Base-by-base conservation (phyloP, 1,140 invertebrate genomes). In the Centruroides sculpturatus region DNA sequence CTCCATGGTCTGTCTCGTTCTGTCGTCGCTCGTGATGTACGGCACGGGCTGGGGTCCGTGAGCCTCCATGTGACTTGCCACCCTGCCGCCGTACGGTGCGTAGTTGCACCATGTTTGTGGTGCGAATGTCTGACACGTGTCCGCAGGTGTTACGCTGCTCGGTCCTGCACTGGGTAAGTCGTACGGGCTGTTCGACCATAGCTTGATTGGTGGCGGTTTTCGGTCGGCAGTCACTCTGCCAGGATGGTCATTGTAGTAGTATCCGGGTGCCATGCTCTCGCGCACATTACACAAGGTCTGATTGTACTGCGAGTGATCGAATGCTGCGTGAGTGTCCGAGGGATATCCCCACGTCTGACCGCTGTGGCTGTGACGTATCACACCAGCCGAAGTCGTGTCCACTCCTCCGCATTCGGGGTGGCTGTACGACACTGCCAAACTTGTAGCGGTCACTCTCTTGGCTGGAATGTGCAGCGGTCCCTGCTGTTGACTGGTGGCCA, bases 391-490 rank as follows among this genome's bases (percentile, higher is more conserved):
- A 11, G 64, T 66, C 36, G 72, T 70, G 66, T 66, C 50, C 10
- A 71, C 10, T 80, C 76, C 67, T 83, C 82, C 53, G 62, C 66
- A 68, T 53, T 70, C 67, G n/a, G 68, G 64, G 56, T 69, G 66
- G n/a, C 67, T 59, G 64, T 70, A 70, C 80, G 70, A 65, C 47
- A 69, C 66, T 23, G 69, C 62, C 36, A 66, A 63, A 56, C 66
- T 61, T 35, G 79, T 77, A 10, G 79, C 79, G 60, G 71, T 67
- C 62, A 83, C 73, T 64, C 87, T 77, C 71, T 89, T 89, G 65
- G 86, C 86, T 35, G 87, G 87, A 74, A 90, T 89, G 75, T 89
- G 87, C 2, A 89, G 76, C 5, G 87, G 85, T 41, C 41, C 41
- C 8, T 41, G 41, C 8, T 41, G 41, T 41, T 41, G 41, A 8